These are phyloP conservation scores for Paraescarpia echinospica DNA, from an alignment of 1,140 invertebrate species.

Conservation along the genomic window DNA sequence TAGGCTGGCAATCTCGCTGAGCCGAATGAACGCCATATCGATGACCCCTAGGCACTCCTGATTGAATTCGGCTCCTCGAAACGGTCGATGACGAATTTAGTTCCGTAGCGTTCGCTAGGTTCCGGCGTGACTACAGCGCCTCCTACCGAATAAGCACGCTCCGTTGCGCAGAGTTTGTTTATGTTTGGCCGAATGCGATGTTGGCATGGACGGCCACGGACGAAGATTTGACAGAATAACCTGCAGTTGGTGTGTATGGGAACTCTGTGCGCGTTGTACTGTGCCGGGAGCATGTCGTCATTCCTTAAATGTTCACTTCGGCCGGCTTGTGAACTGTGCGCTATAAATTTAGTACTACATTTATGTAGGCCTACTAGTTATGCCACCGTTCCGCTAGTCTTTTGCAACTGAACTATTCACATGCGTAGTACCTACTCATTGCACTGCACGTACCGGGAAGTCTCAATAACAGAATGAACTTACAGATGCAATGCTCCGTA, in stretches of 20 bases:
- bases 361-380: background rate
- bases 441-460: background rate
- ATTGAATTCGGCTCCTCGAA: background rate
- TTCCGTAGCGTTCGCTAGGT: background rate
- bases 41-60: background rate
- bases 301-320: background rate
- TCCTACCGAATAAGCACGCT: background rate
- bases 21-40: background rate
- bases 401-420: background rate
- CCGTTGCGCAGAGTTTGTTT: background rate
- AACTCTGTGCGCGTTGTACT: background rate
- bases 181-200: background rate
- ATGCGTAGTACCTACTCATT: background rate
- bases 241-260: background rate
- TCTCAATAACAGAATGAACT: background rate
- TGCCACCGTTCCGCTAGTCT: background rate
- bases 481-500: background rate
- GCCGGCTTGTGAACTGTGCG: background rate
- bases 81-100: background rate
- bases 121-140: background rate
- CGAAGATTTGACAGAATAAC: background rate
- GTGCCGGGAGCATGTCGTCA: background rate
- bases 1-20: background rate
- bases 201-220: background rate
- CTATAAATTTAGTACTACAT: background rate